Evolutionary conservation across 1,140 invertebrate genomes (phyloP), one percentile per base, ranked within the genome.

Genomic region (Caenorhabditis tropicalis): DNA sequence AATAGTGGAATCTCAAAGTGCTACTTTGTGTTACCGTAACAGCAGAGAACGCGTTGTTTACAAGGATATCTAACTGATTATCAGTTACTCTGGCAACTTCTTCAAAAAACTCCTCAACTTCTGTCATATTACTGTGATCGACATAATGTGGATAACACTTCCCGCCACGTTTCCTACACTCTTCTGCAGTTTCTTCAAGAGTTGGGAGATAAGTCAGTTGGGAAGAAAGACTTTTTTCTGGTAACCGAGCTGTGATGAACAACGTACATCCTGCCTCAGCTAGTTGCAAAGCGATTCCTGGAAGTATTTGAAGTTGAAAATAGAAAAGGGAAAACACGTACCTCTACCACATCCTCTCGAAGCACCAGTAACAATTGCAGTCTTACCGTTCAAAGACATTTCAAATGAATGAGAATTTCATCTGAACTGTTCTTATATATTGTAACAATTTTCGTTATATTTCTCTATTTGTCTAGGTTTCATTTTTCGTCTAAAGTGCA

Each of bases 41-140:
- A 16, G 89, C 92, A 43, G 92, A 88, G 85, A 91, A 93, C 7
- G 92, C 92, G 87, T 93, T 93, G 85, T 93, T 93, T 31, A 93
- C 92, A 12, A 93, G 87, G 79, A 93, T 88, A 83, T 93, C 92
- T 31, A 93, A 87, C 53, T 87, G 84, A 24, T 92, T 92, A 27
- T 91, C 84, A 74, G 92, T 91, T 83, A 92, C 91, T 10, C 58
- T 60, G 36, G 90, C 87, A 46, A 93, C 90, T 70, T 85, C 86
- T 16, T 92, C 88, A 88, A 93, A 93, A 31, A 93, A 81, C 24
- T 82, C 33, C 36, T 91, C 85, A 16, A 93, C 88, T 29, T 93
- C 89, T 4, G 88, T 87, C 83, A 92, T 90, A 51, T 92, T 91
- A 19, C 86, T 87, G 87, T 93, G 92, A 70, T 93, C 92, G 88